Evolutionary conservation across 2,113 vertebrate species (phyloP).

Genomic region (Petrocephalus zakoni): DNA sequence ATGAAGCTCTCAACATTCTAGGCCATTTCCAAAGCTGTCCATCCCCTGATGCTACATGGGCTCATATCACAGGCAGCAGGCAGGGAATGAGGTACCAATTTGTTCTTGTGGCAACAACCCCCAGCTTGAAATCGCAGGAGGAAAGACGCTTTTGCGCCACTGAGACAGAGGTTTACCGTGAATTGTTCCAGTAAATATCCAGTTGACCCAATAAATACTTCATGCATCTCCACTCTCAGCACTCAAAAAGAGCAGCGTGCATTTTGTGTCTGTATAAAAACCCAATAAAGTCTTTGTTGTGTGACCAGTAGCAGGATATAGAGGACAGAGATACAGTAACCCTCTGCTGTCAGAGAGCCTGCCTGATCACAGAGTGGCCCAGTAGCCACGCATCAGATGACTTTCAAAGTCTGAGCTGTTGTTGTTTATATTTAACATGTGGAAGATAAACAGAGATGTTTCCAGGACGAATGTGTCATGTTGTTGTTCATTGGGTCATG

Average conservation of each 20-base stretch:
- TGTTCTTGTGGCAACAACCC: not conserved
- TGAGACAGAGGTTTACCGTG: not conserved
- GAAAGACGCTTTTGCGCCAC: not conserved
- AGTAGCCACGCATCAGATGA: not conserved
- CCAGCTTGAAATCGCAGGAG: not conserved
- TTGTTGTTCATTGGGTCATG: not conserved
- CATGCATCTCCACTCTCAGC: not conserved
- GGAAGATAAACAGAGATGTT: not conserved
- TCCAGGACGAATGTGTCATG: not conserved
- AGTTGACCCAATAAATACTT: not conserved
- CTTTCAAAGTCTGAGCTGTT: not conserved
- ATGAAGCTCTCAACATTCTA: not conserved
- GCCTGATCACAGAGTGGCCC: not conserved
- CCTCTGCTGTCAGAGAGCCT: not conserved
- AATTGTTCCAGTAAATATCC: not conserved
- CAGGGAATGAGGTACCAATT: not conserved
- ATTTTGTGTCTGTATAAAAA: not conserved
- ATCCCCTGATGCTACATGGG: not conserved
- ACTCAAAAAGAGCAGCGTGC: not conserved
- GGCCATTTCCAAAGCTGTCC: not conserved
- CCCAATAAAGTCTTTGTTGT: not conserved
- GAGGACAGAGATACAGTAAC: not conserved
- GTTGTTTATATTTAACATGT: not conserved
- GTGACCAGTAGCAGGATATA: not conserved
- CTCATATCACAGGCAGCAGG: not conserved